Base-by-base conservation (phyloP, 1,140 invertebrate genomes). In the Lysiphlebus fabarum region DNA sequence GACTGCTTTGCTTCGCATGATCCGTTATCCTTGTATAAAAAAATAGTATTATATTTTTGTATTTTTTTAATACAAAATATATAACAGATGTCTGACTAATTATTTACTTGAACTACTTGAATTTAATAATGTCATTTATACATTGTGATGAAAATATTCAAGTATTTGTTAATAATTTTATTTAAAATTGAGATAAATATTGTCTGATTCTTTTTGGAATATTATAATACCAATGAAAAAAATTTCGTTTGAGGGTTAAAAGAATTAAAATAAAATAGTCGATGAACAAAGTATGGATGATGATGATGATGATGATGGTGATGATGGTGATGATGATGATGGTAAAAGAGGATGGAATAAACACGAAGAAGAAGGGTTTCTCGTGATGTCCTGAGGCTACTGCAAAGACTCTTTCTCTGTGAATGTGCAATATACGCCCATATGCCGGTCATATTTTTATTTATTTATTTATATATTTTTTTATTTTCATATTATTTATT, bases 321-420 rank as follows among this genome's bases (percentile, higher is more conserved):
- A 2, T n/a, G 41, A 11, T 36, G 42, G 37, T 43, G 26, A 8
- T 14, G n/a, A 38, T 43, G 53, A 56, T 12, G 41, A 40, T 44
- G 7, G 37, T 40, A 54, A 26, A 10, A 43, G 50, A 61, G 37
- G 44, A 56, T 56, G 58, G 40, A 42, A 62, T 53, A 53, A 54
- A 55, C 53, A 62, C 59, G 61, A 62, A 50, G 62, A n/a, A n/a
- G n/a, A 49, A 60, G 61, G 48, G 38, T 26, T 26, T 26, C 69
- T 77, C 75, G 74, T 76, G 75, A 78, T 77, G 70, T 74, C 76
- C 71, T 64, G 73, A 66, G 75, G 76, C 74, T 76, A 76, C 73
- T 66, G 49, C 17, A 26, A 26, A 26, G 17, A 70, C 70, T 57
- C 38, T 44, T 66, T 67, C 67, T 67, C 68, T 62, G 65, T 64